Conservation (phyloP, 1,140 invertebrate genomes). For the Hylaeus volcanicus region DNA sequence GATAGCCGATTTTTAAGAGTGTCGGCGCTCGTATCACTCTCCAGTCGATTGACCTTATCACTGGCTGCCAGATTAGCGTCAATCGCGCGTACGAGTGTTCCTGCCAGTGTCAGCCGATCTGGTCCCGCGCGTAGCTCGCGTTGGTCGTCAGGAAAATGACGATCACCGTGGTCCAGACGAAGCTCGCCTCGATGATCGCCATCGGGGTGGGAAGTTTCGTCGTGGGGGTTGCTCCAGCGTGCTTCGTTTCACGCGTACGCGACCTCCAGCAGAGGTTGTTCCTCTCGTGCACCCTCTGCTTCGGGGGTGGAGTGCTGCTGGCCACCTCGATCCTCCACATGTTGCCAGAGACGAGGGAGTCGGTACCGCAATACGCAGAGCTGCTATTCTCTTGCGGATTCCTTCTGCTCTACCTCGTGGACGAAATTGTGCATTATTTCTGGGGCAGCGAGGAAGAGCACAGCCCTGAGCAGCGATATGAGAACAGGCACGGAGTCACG, state of each 20-base stretch:
- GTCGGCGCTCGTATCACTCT: conserved; percentile 30
- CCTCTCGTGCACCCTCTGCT: conserved; percentile 87
- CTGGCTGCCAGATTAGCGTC: conserved; percentile 37
- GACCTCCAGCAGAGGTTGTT: conserved; percentile 80
- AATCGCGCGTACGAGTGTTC: conserved; percentile 17
- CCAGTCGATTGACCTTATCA: conserved; percentile 46
- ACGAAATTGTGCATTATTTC: conserved; percentile 87
- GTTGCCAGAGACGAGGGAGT: conserved; percentile 87
- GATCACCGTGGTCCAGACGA: conserved; percentile 78
- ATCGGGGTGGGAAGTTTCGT: conserved; percentile 86
- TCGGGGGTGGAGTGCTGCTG: conserved; percentile 91
- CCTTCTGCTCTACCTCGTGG: conserved; percentile 89
- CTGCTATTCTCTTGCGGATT: conserved; percentile 88
- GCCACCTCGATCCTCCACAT: conserved; percentile 91
- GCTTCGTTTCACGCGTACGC: conserved; percentile 81
- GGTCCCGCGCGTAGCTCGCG: neutral
- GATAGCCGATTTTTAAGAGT: conserved; percentile 36
- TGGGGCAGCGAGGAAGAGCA: conserved; percentile 74
- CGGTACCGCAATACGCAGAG: conserved; percentile 83
- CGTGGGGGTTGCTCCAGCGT: conserved; percentile 85
- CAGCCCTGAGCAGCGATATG: neutral
- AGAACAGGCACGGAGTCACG: neutral
- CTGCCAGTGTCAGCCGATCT: neutral
- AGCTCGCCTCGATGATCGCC: conserved; percentile 85
- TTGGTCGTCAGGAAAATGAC: conserved; percentile 32